Evolutionary conservation across 2,113 vertebrate species (phyloP).

Genomic region (Dasypus novemcinctus): DNA sequence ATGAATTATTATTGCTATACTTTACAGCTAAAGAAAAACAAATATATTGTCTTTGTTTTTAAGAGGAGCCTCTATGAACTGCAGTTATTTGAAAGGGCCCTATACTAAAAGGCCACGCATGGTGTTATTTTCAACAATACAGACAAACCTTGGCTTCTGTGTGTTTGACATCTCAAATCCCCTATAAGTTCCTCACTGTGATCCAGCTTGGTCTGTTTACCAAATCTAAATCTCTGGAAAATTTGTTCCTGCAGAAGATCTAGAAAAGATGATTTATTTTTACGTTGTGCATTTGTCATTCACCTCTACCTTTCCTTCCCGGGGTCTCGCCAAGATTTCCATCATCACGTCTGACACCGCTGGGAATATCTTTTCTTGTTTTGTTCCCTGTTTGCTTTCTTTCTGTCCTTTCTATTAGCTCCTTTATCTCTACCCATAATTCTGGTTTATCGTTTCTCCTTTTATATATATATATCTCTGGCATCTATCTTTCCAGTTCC

Average conservation of each 20-base stretch:
- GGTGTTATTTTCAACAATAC: slow-evolving; percentile 80
- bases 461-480: background rate
- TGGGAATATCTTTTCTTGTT: slow-evolving; percentile 22
- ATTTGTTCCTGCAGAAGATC: slow-evolving; percentile 69
- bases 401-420: slow-evolving; percentile 39
- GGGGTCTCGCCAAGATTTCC: background rate
- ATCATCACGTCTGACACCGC: background rate
- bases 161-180: slow-evolving; percentile 84
- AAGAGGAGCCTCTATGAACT: slow-evolving; percentile 56
- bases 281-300: slow-evolving; percentile 52
- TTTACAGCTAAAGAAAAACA: slow-evolving; percentile 69
- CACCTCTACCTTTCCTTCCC: background rate
- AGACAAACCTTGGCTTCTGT: slow-evolving; percentile 79
- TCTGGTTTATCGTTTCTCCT: background rate
- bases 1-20: slow-evolving; percentile 65
- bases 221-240: slow-evolving; percentile 79
- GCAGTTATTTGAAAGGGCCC: slow-evolving; percentile 77
- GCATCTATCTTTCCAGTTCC: background rate
- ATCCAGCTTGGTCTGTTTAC: slow-evolving; percentile 81
- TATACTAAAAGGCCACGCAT: slow-evolving; percentile 68
- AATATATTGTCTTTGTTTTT: slow-evolving; percentile 64
- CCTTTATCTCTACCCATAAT: background rate
- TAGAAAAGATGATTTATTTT: slow-evolving; percentile 71
- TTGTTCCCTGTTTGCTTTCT: background rate
- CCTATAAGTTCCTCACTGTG: slow-evolving; percentile 79